Percentiles rank a stretch among this genome's conserved stretches.
Conservation (phyloP, 2,797 vertebrate genomes). For the Lepilemur septentrionalis region DNA sequence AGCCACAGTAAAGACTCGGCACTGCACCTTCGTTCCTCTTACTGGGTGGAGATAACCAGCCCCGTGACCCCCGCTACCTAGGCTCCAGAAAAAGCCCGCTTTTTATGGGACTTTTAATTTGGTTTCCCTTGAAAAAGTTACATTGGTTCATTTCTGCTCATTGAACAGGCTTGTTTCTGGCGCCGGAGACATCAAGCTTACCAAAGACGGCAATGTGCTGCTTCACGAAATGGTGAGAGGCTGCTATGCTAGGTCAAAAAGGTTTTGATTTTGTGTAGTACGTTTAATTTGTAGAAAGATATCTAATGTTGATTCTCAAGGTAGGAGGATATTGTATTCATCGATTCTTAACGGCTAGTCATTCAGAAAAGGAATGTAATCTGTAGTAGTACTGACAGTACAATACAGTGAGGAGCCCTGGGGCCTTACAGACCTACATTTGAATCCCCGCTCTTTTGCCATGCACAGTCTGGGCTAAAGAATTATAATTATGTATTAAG, state of each 20-base stretch:
- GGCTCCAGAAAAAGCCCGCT: background rate
- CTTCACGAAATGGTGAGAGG: conserved; percentile 96
- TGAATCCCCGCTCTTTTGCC: background rate
- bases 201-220: conserved; percentile 98
- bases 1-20: background rate
- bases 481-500: background rate
- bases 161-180: conserved; percentile 95
- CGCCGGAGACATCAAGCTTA: conserved; percentile 97
- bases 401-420: background rate
- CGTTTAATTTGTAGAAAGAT: background rate
- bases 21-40: background rate
- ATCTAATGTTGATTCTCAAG: background rate
- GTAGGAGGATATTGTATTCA: background rate
- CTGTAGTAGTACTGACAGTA: background rate
- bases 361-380: background rate
- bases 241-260: accelerated
- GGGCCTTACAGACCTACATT: background rate
- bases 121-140: background rate
- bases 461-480: background rate
- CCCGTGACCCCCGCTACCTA: no score
- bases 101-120: background rate
- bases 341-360: background rate
- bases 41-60: no score
- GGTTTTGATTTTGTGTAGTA: background rate
- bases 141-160: background rate